Evolutionary conservation across 2,113 vertebrate genomes (phyloP), one percentile per base, ranked within the genome.

Genomic region (Petromus typicus): DNA sequence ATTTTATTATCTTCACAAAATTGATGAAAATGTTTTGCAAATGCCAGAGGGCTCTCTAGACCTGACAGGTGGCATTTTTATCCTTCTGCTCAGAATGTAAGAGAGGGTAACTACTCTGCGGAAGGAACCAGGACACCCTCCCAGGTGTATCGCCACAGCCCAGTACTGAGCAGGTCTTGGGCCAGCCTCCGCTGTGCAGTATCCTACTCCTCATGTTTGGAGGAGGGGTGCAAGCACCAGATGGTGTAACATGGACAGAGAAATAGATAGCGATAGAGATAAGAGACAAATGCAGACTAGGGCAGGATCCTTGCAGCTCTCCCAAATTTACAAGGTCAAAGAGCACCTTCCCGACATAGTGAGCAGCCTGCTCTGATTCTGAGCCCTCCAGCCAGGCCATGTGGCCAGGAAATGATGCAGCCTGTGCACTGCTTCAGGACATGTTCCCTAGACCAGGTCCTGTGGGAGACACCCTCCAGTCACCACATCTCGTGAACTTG

Each of bases 161-260:
- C 56, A 30, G 2, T 5, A 6, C 10, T 0, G 4, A 11, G 3
- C 7, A 48, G 51, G n/a, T 11, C n/a, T 43, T 71, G 22, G 11
- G 48, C 10, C 8, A 81, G 51, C 0, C 3, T 11, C 2, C 12
- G 14, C 0, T 32, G 63, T 30, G 4, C 61, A 25, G 2, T 37
- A 14, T 30, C 13, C 20, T 16, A 30, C 40, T 51, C 25, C 22
- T 30, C 5, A 12, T 4, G n/a, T 20, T n/a, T 63, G 66, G 40
- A n/a, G n/a, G n/a, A n/a, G 34, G 14, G 37, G 30, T 48, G 16
- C 1, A 51, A 64, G 48, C 18, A 1, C 22, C 7, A 18, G 40
- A 30, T 0, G 5, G 4, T 7, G 11, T 12, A n/a, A 37, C 10
- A 2, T 0, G 2, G 67, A 34, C 43, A 10, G 20, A 66, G 64